phyloP scores from a whole-genome alignment of 2,888 invertebrate genomes.

The Cryptophagus acutangulus region DNA sequence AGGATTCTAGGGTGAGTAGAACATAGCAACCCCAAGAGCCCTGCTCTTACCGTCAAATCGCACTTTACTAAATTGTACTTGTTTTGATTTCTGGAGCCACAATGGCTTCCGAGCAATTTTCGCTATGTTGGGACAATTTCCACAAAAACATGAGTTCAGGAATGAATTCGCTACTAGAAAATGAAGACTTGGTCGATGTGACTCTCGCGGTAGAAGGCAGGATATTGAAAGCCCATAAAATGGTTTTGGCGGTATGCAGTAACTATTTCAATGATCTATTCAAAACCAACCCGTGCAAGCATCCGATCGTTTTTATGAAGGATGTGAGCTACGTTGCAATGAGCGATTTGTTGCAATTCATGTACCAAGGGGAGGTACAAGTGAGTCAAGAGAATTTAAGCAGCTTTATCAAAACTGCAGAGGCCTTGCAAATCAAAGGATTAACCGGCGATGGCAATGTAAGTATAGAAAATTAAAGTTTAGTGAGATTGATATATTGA shows the following conservation, averaged over 20 bases:
- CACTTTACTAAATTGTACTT: too few species aligned
- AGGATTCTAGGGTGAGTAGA: too few species aligned
- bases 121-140: slow-evolving; percentile 70
- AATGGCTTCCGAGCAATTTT: slow-evolving; percentile 61
- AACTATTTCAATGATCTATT: slow-evolving; percentile 68
- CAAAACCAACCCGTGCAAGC: slow-evolving; percentile 61
- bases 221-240: slow-evolving; percentile 65
- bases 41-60: too few species aligned
- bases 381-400: slow-evolving; percentile 45
- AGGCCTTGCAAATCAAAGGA: slow-evolving; percentile 47
- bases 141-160: slow-evolving; percentile 65
- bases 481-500: neutral
- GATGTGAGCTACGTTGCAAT: slow-evolving; percentile 55
- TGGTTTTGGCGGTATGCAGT: slow-evolving; percentile 66
- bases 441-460: slow-evolving; percentile 45
- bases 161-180: slow-evolving; percentile 51
- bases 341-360: slow-evolving; percentile 55
- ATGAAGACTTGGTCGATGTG: slow-evolving; percentile 48
- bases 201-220: slow-evolving; percentile 52
- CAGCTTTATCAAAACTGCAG: slow-evolving; percentile 47
- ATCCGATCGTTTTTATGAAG: slow-evolving; percentile 59
- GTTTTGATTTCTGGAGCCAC: too few species aligned
- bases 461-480: slow-evolving; percentile 27
- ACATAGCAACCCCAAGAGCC: too few species aligned
- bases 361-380: slow-evolving; percentile 58